Conservation (phyloP, 2,113 vertebrate genomes). For the Fukomys damarensis region DNA sequence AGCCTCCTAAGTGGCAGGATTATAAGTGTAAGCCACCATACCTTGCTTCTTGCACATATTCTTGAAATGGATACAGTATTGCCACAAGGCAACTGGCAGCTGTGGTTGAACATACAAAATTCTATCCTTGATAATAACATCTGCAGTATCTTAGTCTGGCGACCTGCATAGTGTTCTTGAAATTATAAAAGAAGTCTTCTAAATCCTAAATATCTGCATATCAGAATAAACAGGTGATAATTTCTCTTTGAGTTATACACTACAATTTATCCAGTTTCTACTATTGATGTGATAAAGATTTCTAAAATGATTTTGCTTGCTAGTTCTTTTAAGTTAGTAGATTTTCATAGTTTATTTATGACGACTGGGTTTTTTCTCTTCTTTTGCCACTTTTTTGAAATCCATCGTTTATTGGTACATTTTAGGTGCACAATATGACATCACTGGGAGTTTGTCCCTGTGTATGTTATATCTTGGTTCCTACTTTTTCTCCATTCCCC, state of each 20-base stretch:
- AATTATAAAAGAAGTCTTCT: too few relatives aligned
- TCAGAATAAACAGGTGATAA: background rate
- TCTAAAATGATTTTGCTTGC: background rate
- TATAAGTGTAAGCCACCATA: too few relatives aligned
- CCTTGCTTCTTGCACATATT: background rate
- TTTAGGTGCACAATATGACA: too few relatives aligned
- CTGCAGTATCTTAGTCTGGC: background rate
- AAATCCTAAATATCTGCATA: background rate
- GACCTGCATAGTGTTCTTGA: too few relatives aligned
- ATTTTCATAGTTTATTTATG: slow-evolving; percentile 12
- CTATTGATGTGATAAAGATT: background rate
- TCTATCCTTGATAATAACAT: accelerated
- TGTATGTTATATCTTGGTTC: too few relatives aligned
- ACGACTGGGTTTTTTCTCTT: background rate
- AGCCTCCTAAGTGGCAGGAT: too few relatives aligned
- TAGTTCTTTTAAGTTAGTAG: background rate
- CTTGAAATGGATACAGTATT: slow-evolving; percentile 6
- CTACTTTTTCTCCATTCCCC: too few relatives aligned
- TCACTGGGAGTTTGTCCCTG: too few relatives aligned
- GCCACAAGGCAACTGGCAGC: background rate
- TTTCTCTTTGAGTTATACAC: background rate
- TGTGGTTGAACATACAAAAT: background rate
- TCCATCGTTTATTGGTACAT: too few relatives aligned
- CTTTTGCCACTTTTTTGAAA: background rate
- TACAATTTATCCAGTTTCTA: slow-evolving; percentile 25